A percentile compares a stretch with the other conserved stretches of the same genome.
These are phyloP conservation scores for Cettia cetti DNA, from an alignment of 2,113 vertebrate genomes.

Conservation along the genomic window DNA sequence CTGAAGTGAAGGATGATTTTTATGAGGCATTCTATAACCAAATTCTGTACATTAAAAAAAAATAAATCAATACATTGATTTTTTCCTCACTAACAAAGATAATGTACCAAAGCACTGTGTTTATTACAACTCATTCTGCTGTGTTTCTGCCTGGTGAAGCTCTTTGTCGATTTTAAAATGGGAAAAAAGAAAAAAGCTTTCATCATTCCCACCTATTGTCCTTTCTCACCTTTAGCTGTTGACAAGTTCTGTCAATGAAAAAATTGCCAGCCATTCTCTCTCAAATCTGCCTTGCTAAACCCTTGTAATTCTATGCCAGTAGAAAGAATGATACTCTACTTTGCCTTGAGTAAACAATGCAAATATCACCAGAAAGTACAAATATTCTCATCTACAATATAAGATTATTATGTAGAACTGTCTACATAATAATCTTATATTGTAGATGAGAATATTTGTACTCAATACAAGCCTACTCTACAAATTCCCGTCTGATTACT, in stretches of 20 bases:
- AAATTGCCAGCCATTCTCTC: slow-evolving; percentile 77
- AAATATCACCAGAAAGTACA: slow-evolving; percentile 65
- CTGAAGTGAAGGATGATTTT: slow-evolving; percentile 14
- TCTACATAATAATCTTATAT: too few species aligned
- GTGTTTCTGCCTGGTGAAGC: slow-evolving; percentile 16
- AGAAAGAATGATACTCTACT: slow-evolving; percentile 69
- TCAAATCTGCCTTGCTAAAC: slow-evolving; percentile 68
- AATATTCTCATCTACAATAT: not conserved
- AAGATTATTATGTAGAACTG: not conserved
- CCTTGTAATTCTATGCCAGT: slow-evolving; percentile 74
- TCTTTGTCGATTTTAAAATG: not conserved
- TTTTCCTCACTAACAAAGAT: slow-evolving; percentile 58
- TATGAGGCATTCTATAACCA: slow-evolving; percentile 17
- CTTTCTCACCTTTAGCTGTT: slow-evolving; percentile 75
- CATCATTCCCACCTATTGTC: not conserved
- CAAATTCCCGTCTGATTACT: not conserved
- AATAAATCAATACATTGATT: slow-evolving; percentile 29
- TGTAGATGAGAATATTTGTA: too few species aligned
- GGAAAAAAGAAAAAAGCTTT: not conserved
- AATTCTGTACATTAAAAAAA: slow-evolving; percentile 10
- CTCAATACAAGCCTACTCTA: too few species aligned
- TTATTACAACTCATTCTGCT: slow-evolving; percentile 38
- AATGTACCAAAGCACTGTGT: slow-evolving; percentile 38
- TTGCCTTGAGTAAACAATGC: slow-evolving; percentile 77
- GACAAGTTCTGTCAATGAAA: slow-evolving; percentile 80